Base-by-base conservation (phyloP, 2,888 invertebrate genomes). In the Drosophila algonquin region DNA sequence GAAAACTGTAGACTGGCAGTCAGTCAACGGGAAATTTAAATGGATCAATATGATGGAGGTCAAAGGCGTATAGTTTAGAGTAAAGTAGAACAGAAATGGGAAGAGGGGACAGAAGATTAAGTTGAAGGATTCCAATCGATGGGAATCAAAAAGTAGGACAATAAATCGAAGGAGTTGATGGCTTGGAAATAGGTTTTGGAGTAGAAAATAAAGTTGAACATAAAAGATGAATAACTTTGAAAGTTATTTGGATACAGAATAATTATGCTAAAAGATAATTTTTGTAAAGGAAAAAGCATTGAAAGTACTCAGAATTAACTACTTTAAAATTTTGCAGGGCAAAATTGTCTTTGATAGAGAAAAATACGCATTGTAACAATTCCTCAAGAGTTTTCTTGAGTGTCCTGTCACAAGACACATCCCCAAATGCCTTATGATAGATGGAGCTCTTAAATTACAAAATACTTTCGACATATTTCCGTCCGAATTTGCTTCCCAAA, bases 401-500 rank as follows among this genome's bases (percentile, higher is more conserved):
- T 0, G 14, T 14, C 14, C 14, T 12, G 5, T 35, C 45, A 6
- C 18, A 55, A 32, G 73, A 44, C 10, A 44, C 10, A 8, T n/a
- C 44, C 12, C 14, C 21, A 48, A 50, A 24, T n/a, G 12, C 51
- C 80, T 80, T 88, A 86, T 84, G 84, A 83, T 79, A 77, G 74
- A 88, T 86, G 84, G 74, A 18, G 57, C 27, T 61, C 59, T 69
- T 44, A 89, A 85, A 89, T 84, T 89, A 73, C 54, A 67, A 87
- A 89, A 86, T 89, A 73, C 55, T 75, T 75, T 45, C 56, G 61
- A 52, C 63, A 57, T 64, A 72, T 62, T 73, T 54, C 18, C 35
- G 53, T n/a, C 58, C 24, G 35, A 12, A 27, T 24, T 52, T 21
- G 16, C 50, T 3, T 4, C 64, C 10, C 58, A 50, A 45, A 52